Evolutionary conservation across 2,113 vertebrate species (phyloP).

Genomic region (Pipa parva): DNA sequence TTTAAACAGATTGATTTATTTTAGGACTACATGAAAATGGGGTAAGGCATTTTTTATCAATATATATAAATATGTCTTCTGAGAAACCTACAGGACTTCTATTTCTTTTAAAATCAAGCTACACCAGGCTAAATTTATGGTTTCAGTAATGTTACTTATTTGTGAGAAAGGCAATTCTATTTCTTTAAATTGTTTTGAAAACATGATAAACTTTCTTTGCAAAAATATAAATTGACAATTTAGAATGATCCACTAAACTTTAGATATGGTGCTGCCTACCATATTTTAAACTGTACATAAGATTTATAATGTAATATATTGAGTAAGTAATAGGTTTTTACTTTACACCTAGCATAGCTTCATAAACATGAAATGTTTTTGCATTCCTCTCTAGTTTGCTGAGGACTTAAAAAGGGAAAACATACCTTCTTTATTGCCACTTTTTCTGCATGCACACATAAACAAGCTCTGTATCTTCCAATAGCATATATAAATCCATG

Average conservation of each 20-base stretch:
- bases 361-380: not conserved
- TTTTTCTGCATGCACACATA: not conserved
- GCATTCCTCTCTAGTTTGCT: too few species aligned
- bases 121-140: conserved; percentile 30
- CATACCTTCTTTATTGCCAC: not conserved
- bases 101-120: conserved; percentile 31
- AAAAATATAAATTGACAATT: not conserved
- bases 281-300: not conserved
- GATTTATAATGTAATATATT: not conserved
- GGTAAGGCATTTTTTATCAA: conserved; percentile 38
- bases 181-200: conserved; percentile 22
- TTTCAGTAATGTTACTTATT: conserved; percentile 22
- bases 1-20: conserved; percentile 37
- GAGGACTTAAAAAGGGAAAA: not conserved
- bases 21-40: conserved; percentile 24
- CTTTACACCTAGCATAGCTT: not conserved
- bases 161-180: conserved; percentile 26
- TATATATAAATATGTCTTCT: conserved; percentile 41
- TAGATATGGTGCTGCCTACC: not conserved
- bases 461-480: not conserved
- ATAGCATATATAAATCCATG: not conserved
- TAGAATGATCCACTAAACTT: not conserved
- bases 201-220: not conserved
- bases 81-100: conserved; percentile 34
- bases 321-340: not conserved